Evolutionary conservation across 2,797 vertebrate species (phyloP).

Genomic region (Gadopsis marmoratus): DNA sequence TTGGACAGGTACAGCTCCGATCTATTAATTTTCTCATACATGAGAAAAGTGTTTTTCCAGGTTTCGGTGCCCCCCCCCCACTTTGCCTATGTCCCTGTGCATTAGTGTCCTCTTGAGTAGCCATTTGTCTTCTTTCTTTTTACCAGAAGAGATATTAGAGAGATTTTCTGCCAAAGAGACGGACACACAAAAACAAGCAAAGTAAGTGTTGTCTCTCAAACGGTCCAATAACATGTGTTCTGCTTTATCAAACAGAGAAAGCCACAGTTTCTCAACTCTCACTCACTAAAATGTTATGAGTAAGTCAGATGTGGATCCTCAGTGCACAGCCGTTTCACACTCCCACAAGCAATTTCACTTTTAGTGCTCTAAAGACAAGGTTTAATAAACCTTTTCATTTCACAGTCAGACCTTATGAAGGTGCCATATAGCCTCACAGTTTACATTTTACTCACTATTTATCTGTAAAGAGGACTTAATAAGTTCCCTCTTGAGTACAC

Average conservation of each 20-base stretch:
- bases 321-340: conserved; percentile 54
- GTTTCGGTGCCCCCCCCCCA: conserved; percentile 52
- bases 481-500: conserved; percentile 73
- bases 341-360: conserved; percentile 66
- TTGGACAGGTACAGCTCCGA: conserved; percentile 69
- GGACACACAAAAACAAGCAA: conserved; percentile 42
- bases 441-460: conserved; percentile 79
- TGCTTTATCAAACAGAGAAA: conserved; percentile 60
- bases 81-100: conserved; percentile 62
- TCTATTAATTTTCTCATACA: conserved; percentile 72
- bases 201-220: conserved; percentile 31
- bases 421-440: conserved; percentile 53
- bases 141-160: conserved; percentile 43
- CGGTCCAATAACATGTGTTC: conserved; percentile 47
- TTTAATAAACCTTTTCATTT: conserved; percentile 72
- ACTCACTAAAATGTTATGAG: conserved; percentile 49
- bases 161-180: conserved; percentile 48
- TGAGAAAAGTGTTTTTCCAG: conserved; percentile 76
- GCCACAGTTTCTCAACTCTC: conserved; percentile 51
- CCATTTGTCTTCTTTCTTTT: conserved; percentile 21
- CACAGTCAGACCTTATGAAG: conserved; percentile 66
- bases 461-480: conserved; percentile 76
- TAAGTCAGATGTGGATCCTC: conserved; percentile 52
- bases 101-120: conserved; percentile 67
- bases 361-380: conserved; percentile 53